phyloP scores from a whole-genome alignment of 2,113 vertebrate species.

The Heliornis fulica region DNA sequence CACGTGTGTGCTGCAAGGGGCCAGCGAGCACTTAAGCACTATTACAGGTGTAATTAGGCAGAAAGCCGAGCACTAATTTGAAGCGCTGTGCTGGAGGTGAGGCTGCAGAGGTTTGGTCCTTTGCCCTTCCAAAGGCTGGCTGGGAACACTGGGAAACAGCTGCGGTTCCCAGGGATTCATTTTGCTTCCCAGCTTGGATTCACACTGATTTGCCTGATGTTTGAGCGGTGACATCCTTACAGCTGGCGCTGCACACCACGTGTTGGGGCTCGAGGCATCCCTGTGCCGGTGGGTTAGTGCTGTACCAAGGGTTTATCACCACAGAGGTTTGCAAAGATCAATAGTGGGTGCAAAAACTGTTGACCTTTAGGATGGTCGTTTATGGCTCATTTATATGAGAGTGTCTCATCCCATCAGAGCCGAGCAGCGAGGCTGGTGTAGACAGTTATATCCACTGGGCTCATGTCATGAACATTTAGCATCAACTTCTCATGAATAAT shows the following conservation, averaged over 20 bases:
- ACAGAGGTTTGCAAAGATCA: not conserved
- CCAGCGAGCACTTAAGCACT: no score
- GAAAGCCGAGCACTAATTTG: not conserved
- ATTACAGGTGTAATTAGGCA: not conserved
- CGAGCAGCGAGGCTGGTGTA: not conserved
- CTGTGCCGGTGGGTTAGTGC: accelerated
- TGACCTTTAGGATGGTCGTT: not conserved
- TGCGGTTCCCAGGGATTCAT: not conserved
- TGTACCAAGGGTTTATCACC: not conserved
- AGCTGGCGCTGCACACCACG: not conserved
- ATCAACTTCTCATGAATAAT: not conserved
- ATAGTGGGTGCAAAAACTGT: not conserved
- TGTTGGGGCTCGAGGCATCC: accelerated
- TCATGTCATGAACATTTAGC: not conserved
- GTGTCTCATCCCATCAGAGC: not conserved
- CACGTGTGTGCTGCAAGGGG: accelerated
- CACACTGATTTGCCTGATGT: accelerated
- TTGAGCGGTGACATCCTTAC: not conserved
- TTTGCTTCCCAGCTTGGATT: not conserved
- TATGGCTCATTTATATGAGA: not conserved
- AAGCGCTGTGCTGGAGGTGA: not conserved
- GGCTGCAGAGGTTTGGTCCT: not conserved
- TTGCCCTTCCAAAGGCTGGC: not conserved
- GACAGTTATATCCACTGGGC: not conserved
- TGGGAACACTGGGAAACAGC: not conserved